These are phyloP conservation scores for Centropus bengalensis DNA, from an alignment of 2,113 vertebrate genomes.

Conservation along the genomic window DNA sequence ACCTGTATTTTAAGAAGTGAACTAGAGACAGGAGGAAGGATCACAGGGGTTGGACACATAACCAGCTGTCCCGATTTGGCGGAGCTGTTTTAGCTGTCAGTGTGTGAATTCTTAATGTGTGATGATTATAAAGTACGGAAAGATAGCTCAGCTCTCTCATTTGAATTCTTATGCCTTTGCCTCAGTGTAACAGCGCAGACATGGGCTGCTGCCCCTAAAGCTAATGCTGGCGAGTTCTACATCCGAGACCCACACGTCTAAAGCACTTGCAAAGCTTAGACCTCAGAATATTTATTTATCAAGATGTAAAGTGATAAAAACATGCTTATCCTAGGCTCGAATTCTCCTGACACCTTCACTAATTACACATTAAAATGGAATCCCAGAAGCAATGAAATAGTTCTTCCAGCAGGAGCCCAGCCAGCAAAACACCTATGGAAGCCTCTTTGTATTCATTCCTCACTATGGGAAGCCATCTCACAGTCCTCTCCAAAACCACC, in stretches of 20 bases:
- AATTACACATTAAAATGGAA: slow-evolving; percentile 44
- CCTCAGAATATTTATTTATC: not conserved
- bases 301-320: slow-evolving; percentile 26
- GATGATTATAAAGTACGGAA: not conserved
- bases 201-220: not conserved
- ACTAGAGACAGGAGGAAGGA: slow-evolving; percentile 59
- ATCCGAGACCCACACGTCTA: not conserved
- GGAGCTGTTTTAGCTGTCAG: slow-evolving; percentile 66
- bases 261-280: not conserved
- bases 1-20: slow-evolving; percentile 63
- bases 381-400: slow-evolving; percentile 35
- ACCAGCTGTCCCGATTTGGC: slow-evolving; percentile 56
- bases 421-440: slow-evolving; percentile 58
- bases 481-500: slow-evolving; percentile 31
- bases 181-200: not conserved
- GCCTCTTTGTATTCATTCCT: not conserved
- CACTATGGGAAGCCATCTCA: slow-evolving; percentile 11
- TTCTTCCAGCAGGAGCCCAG: slow-evolving; percentile 54
- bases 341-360: slow-evolving; percentile 53
- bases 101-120: slow-evolving; percentile 55
- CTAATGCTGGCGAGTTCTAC: not conserved
- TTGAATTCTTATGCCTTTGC: not conserved
- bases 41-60: slow-evolving; percentile 63
- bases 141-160: not conserved
- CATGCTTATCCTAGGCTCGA: not conserved